A percentile compares a stretch with the other conserved stretches of the same genome.
Conservation (phyloP, 2,888 invertebrate species). For the Labia minor region DNA sequence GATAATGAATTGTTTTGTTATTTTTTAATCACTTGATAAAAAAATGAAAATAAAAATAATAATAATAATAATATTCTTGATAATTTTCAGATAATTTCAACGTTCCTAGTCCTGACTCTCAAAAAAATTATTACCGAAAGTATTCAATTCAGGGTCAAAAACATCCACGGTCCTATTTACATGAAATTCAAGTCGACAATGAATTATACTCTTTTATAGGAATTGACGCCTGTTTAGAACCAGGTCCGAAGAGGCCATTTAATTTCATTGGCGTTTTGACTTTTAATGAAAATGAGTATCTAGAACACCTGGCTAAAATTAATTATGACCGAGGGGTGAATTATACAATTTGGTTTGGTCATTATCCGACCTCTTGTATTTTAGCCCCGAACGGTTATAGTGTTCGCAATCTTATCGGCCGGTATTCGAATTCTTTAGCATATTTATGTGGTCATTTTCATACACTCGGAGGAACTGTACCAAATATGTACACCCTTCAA, state of each 20-base stretch:
- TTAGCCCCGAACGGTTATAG: conserved; percentile 45
- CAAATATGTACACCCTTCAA: conserved; percentile 78
- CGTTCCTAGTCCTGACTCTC: conserved; percentile 54
- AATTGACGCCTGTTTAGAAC: conserved; percentile 75
- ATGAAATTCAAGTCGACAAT: conserved; percentile 47
- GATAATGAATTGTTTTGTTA: no score
- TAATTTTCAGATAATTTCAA: conserved; percentile 74
- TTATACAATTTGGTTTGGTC: conserved; percentile 72
- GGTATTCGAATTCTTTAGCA: conserved; percentile 50
- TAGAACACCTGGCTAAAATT: conserved; percentile 38
- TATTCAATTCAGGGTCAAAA: conserved; percentile 66
- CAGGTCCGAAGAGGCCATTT: conserved; percentile 76
- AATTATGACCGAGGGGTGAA: conserved; percentile 36
- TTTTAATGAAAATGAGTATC: conserved; percentile 41
- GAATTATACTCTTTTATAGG: conserved; percentile 70
- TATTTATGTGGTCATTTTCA: conserved; percentile 89
- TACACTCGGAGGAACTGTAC: conserved; percentile 64
- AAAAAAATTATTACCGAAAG: conserved; percentile 62
- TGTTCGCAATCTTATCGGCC: conserved; percentile 47
- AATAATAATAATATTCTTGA: no score
- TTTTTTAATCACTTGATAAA: no score
- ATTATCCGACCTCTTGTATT: conserved; percentile 84
- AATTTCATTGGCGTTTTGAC: conserved; percentile 76
- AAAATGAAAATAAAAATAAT: no score
- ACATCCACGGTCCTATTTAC: conserved; percentile 62